Percentiles rank a stretch among this genome's conserved stretches.
Conservation (phyloP, 2,113 vertebrate species). For the Hirundichthys speculiger region DNA sequence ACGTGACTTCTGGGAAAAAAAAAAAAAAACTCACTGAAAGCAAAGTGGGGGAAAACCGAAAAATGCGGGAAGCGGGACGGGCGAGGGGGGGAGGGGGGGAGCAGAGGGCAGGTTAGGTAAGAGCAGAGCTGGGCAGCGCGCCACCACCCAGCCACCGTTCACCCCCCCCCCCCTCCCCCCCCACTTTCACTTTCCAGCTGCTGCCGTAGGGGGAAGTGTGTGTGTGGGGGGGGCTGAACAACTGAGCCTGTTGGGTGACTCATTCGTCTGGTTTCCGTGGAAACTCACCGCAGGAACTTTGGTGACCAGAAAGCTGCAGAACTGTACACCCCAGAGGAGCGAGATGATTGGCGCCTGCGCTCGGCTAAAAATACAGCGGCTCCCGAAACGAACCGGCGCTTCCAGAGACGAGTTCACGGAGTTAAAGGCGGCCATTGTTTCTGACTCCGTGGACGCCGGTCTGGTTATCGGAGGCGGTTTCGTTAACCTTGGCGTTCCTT, state of each 20-base stretch:
- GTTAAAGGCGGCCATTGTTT: background rate
- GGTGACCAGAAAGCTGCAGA: constrained; percentile 45
- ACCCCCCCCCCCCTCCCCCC: constrained; percentile 12
- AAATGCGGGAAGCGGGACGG: too few relatives aligned
- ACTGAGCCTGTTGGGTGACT: constrained; percentile 56
- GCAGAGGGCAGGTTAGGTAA: constrained; percentile 45
- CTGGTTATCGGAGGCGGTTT: constrained; percentile 13
- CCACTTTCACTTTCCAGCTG: constrained; percentile 56
- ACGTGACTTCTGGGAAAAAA: constrained; percentile 15
- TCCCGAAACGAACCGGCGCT: constrained; percentile 6
- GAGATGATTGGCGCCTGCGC: constrained; percentile 49
- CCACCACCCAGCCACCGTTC: constrained; percentile 46
- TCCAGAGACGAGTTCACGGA: background rate
- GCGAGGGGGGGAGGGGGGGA: constrained; percentile 2
- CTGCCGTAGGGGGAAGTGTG: background rate
- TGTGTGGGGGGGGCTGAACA: constrained; percentile 20
- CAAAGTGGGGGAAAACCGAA: constrained; percentile 1
- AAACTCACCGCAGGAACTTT: constrained; percentile 53
- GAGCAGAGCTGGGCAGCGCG: constrained; percentile 46
- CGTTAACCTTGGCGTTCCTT: constrained; percentile 47
- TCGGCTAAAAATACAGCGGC: constrained; percentile 57
- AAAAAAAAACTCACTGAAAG: background rate
- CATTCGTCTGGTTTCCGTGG: constrained; percentile 72
- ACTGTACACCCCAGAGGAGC: constrained; percentile 36
- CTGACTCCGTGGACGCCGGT: background rate